Base-by-base conservation (phyloP, 2,888 invertebrate species). In the Athetis lepigone region DNA sequence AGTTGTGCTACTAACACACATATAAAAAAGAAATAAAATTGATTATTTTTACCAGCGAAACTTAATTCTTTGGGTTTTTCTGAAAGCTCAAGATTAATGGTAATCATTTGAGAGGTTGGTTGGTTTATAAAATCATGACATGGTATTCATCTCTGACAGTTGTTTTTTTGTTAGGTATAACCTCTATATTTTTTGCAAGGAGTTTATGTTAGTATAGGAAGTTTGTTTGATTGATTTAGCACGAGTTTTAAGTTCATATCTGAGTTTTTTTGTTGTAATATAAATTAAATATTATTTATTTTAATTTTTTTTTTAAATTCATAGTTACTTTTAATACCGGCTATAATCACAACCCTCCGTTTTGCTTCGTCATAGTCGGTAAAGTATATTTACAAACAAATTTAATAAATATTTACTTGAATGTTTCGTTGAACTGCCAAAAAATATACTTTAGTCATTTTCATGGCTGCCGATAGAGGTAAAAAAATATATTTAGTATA, bases 1-100 rank as follows among this genome's bases (percentile, higher is more conserved):
- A n/a, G 33, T n/a, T 40, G 55, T 68, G 54, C 42, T 62, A 56
- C 23, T 60, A 42, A 73, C 56, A 68, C 43, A 55, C 46, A 25
- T 46, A 25, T n/a, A 33, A 37, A 51, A 46, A 46, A 25, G 36
- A 25, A 43, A 42, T 33, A 19, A 66, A 55, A 50, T 43, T 37
- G 7, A 56, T 56, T 29, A 42, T 40, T 49, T 42, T 42, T 40
- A 36, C 18, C 19, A 47, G 16, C 39, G 8, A 33, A 52, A 46
- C 5, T 40, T 21, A 27, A 16, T 23, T 40, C 9, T 33, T 21
- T 8, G 51, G 46, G 45, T 25, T 70, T 66, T 67, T 51, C 39
- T 45, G 33, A 19, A 51, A 8, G n/a, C 8, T 69, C n/a, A 18
- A 21, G 13, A 58, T 9, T 57, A 46, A 47, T 67, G n/a, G n/a